Conservation (phyloP, 2,113 vertebrate species). For the Nymphicus hollandicus region DNA sequence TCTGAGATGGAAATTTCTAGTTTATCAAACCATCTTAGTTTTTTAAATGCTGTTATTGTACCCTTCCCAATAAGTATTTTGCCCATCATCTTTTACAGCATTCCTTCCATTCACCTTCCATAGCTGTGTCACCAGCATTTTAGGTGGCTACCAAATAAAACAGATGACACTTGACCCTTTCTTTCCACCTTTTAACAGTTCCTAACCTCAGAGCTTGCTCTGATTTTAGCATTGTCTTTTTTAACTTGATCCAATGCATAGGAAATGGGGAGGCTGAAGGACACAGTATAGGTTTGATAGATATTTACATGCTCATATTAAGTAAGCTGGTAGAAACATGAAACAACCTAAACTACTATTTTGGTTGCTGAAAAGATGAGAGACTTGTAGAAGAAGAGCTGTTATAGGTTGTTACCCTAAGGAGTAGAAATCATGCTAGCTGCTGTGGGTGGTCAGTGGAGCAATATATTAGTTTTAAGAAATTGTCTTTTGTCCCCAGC, state of each 20-base stretch:
- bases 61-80: neutral
- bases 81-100: neutral
- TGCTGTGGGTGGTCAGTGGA: conserved; percentile 17
- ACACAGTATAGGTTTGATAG: neutral
- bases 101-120: neutral
- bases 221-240: neutral
- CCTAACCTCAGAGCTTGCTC: neutral
- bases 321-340: neutral
- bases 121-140: neutral
- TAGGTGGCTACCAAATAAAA: neutral
- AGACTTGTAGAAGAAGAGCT: neutral
- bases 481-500: neutral
- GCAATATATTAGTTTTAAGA: neutral
- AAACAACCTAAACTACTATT: neutral
- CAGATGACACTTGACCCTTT: neutral
- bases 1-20: neutral
- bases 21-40: neutral
- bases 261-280: neutral
- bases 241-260: neutral
- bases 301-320: neutral
- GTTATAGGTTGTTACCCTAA: neutral
- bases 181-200: neutral
- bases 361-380: neutral
- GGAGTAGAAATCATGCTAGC: neutral
- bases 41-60: neutral